Evolutionary conservation across 2,888 invertebrate genomes (phyloP), one percentile per base, ranked within the genome.

Genomic region (Drosophila neonasuta): DNA sequence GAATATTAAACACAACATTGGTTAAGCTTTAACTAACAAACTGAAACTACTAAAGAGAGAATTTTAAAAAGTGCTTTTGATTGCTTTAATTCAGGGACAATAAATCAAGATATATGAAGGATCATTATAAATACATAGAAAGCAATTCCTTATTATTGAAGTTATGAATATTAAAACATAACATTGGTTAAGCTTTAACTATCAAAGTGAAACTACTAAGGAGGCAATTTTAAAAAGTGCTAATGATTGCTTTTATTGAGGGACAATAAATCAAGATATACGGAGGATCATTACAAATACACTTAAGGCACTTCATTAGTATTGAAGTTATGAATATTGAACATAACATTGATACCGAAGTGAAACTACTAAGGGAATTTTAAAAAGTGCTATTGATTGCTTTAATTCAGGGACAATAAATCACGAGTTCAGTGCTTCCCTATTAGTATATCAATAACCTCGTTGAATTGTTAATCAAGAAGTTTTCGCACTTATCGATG

Each of bases 81-180:
- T 6, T 32, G 1, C 5, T 17, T 1, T 20, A 1, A 20, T 20
- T 20, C 15, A 11, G 6, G 11, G 48, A 15, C 32, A 36, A 20
- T 20, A 20, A 20, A 20, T 20, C 20, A 20, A 4, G 5, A 20
- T 20, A 3, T 17, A 17, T 17, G 17, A n/a, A n/a, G n/a, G n/a
- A n/a, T n/a, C n/a, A n/a, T n/a, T n/a, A n/a, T n/a, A n/a, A n/a
- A n/a, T n/a, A n/a, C n/a, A n/a, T n/a, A n/a, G n/a, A n/a, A 20
- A 5, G 0, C 20, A 20, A 5, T 20, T 20, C 5, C 0, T 20
- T 20, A 5, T 0, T 20, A 20, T 20, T 20, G 32, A 32, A 30
- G 67, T 34, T 56, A 56, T 49, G 32, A 57, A 57, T 32, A 55
- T 41, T 4, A 39, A 39, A 39, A 6, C 15, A 51, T 20, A 13